phyloP scores from a whole-genome alignment of 2,888 invertebrate genomes.

The Idaea dimidiata region DNA sequence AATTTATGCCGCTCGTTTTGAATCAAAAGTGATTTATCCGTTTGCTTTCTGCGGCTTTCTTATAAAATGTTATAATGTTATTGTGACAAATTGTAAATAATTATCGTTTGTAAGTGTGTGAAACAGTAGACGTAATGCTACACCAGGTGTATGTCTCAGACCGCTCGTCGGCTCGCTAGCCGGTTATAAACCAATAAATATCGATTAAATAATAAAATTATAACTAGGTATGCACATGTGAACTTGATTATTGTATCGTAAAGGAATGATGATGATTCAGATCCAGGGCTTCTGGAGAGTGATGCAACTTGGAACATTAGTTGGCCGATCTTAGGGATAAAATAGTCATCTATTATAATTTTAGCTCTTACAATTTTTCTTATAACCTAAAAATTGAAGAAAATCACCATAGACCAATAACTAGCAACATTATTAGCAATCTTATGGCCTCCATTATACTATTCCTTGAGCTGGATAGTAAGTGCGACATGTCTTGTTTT shows the following conservation, averaged over 20 bases:
- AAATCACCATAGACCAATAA: too few species aligned
- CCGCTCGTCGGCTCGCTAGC: constrained; percentile 34
- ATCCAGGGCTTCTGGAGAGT: too few species aligned
- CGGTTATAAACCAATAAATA: constrained; percentile 27
- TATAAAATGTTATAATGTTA: constrained; percentile 9
- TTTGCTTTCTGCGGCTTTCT: neutral
- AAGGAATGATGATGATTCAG: too few species aligned
- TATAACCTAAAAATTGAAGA: too few species aligned
- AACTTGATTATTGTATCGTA: neutral
- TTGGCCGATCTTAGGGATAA: too few species aligned
- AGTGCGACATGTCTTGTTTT: too few species aligned
- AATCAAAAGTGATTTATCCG: constrained; percentile 3
- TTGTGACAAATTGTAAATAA: constrained; percentile 17
- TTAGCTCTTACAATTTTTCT: too few species aligned
- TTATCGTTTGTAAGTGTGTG: constrained; percentile 20
- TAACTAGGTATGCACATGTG: neutral
- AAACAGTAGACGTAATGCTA: constrained; percentile 32
- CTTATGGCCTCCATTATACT: too few species aligned
- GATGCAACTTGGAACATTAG: too few species aligned
- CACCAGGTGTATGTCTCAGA: constrained; percentile 37
- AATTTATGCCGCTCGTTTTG: constrained; percentile 19
- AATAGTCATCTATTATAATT: too few species aligned
- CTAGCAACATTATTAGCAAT: too few species aligned
- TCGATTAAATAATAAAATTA: constrained; percentile 9
- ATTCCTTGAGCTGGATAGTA: too few species aligned